These are phyloP conservation scores for Meganola albula DNA, from an alignment of 2,888 invertebrate species.

Conservation along the genomic window DNA sequence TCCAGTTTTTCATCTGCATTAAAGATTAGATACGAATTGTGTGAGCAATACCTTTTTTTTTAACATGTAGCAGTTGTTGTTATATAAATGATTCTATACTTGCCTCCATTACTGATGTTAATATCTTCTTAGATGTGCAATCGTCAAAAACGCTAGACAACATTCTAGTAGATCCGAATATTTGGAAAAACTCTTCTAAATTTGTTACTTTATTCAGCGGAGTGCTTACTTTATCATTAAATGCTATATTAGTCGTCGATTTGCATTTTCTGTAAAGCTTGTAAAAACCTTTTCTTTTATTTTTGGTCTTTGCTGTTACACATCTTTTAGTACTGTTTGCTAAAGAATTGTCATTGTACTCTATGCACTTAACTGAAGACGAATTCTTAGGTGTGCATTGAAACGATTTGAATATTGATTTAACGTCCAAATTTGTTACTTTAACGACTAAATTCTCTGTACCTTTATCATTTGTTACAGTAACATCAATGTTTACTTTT, in stretches of 20 bases:
- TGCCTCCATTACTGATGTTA: conserved; percentile 51
- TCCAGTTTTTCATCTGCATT: conserved; percentile 57
- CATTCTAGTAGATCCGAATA: conserved; percentile 44
- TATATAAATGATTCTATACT: too few relatives aligned
- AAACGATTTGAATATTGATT: conserved; percentile 6
- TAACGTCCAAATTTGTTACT: conserved; percentile 12
- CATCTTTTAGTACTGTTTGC: not conserved
- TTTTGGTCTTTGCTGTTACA: conserved; percentile 22
- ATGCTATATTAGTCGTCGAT: conserved; percentile 41
- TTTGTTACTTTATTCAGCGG: conserved; percentile 45
- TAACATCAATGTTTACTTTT: conserved; percentile 12
- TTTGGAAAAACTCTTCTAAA: conserved; percentile 58
- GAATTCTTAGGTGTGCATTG: too few relatives aligned
- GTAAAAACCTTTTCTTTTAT: conserved; percentile 33
- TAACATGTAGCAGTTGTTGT: too few relatives aligned
- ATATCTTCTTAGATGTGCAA: conserved; percentile 39
- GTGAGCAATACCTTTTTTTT: too few relatives aligned
- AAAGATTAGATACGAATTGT: too few relatives aligned
- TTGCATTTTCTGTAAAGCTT: conserved; percentile 55
- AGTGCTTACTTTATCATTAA: conserved; percentile 21
- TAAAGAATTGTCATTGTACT: conserved; percentile 8
- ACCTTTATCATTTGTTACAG: conserved; percentile 5
- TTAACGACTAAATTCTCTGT: conserved; percentile 7
- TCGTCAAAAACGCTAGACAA: conserved; percentile 48
- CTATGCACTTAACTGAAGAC: conserved; percentile 12